phyloP scores from a whole-genome alignment of 1,140 invertebrate genomes.

The Pseudomyrmex pallidus region DNA sequence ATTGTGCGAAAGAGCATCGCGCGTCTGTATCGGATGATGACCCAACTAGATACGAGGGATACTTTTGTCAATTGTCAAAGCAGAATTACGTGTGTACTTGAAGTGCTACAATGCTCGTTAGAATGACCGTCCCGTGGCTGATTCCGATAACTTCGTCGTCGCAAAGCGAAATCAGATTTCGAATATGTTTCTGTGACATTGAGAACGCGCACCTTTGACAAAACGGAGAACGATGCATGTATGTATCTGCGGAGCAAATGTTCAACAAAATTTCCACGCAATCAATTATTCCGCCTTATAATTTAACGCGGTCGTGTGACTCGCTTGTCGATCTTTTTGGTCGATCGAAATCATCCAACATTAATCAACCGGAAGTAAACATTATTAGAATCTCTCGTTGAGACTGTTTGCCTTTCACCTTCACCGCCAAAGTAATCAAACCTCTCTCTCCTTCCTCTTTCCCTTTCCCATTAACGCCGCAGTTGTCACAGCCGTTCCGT shows the following conservation, averaged over 20 bases:
- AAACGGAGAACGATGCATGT: no score
- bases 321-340: no score
- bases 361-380: conserved; percentile 39
- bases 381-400: neutral
- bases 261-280: no score
- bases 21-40: conserved; percentile 25
- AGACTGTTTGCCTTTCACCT: neutral
- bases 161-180: conserved; percentile 11
- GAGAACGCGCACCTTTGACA: neutral
- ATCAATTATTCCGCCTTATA: no score
- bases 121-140: conserved; percentile 8
- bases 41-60: conserved; percentile 42
- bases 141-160: conserved; percentile 31
- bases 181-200: conserved; percentile 21
- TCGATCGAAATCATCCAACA: no score
- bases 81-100: conserved; percentile 40
- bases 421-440: neutral
- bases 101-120: conserved; percentile 12
- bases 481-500: neutral
- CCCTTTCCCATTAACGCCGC: neutral
- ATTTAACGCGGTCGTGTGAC: no score
- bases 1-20: conserved; percentile 13
- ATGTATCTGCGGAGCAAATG: no score
- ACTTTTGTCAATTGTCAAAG: conserved; percentile 21
- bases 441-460: no score